These are phyloP conservation scores for Caenorhabditis drosophilae DNA, from an alignment of 2,888 invertebrate species.

Conservation along the genomic window DNA sequence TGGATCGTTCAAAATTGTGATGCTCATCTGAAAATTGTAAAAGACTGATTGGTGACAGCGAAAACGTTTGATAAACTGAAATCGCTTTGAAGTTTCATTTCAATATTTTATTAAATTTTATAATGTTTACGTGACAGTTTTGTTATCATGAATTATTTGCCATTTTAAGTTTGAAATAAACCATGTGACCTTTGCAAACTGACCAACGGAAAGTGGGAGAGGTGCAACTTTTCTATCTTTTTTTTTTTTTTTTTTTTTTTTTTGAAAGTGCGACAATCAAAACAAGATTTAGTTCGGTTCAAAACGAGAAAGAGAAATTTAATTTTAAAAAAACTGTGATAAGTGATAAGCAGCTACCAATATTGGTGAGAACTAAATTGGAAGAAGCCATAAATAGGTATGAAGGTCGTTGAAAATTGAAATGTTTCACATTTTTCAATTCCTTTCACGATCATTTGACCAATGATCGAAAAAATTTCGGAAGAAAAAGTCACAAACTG, in stretches of 20 bases:
- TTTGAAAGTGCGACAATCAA: neutral
- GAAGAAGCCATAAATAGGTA: neutral
- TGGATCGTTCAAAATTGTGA: conserved; percentile 45
- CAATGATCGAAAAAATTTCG: neutral
- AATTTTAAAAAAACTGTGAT: neutral
- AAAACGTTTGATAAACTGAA: neutral
- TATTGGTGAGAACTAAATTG: neutral
- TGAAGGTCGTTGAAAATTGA: neutral
- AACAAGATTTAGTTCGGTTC: neutral
- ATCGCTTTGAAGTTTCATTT: neutral
- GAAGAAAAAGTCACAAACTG: neutral
- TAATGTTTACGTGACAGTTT: neutral
- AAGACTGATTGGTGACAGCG: neutral
- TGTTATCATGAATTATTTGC: neutral
- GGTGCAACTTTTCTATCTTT: neutral
- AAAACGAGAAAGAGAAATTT: neutral
- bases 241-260: neutral
- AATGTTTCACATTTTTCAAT: too few species aligned
- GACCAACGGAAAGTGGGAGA: too few species aligned
- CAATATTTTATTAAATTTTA: neutral
- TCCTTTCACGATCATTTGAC: too few species aligned
- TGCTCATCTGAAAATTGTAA: conserved; percentile 29
- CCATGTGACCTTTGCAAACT: too few species aligned
- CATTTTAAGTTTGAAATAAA: too few species aligned
- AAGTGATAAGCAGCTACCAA: neutral